phyloP scores from a whole-genome alignment of 2,797 vertebrate genomes.

The Zenarchopterus dispar region DNA sequence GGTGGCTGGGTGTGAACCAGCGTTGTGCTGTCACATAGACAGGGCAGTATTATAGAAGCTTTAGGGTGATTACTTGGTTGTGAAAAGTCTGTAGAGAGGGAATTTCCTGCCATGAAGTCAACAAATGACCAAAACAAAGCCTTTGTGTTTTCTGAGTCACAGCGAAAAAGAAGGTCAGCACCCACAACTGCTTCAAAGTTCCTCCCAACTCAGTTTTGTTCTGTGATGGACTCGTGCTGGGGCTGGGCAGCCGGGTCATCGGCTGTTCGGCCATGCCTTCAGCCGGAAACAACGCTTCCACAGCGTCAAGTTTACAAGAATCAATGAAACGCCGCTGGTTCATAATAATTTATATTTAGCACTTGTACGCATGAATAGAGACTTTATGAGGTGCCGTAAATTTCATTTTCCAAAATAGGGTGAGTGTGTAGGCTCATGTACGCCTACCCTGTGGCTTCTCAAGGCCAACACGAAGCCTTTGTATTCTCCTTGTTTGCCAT shows the following conservation, averaged over 20 bases:
- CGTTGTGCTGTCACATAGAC: constrained; percentile 45
- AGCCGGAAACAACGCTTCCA: constrained; percentile 39
- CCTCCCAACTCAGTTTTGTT: constrained; percentile 29
- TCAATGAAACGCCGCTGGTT: constrained; percentile 55
- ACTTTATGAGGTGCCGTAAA: constrained; percentile 83
- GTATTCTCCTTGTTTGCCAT: constrained; percentile 77
- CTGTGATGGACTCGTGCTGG: constrained; percentile 10
- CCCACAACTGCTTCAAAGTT: constrained; percentile 37
- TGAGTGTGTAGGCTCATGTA: constrained; percentile 70
- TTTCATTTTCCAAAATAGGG: constrained; percentile 79
- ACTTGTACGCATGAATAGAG: constrained; percentile 75
- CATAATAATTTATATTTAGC: constrained; percentile 76
- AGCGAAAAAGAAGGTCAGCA: constrained; percentile 50
- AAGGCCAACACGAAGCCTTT: constrained; percentile 81
- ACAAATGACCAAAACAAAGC: constrained; percentile 71
- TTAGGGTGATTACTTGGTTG: constrained; percentile 45
- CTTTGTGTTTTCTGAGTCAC: constrained; percentile 59
- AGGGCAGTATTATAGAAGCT: constrained; percentile 30
- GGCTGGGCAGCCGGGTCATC: constrained; percentile 32
- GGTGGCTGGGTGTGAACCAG: constrained; percentile 51
- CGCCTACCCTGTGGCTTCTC: constrained; percentile 78
- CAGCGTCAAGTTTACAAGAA: constrained; percentile 63
- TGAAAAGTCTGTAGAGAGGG: constrained; percentile 52
- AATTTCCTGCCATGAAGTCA: constrained; percentile 67
- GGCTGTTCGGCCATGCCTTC: constrained; percentile 20